These are phyloP conservation scores for Coptodon rendalli DNA, from an alignment of 2,113 vertebrate species.

Conservation along the genomic window DNA sequence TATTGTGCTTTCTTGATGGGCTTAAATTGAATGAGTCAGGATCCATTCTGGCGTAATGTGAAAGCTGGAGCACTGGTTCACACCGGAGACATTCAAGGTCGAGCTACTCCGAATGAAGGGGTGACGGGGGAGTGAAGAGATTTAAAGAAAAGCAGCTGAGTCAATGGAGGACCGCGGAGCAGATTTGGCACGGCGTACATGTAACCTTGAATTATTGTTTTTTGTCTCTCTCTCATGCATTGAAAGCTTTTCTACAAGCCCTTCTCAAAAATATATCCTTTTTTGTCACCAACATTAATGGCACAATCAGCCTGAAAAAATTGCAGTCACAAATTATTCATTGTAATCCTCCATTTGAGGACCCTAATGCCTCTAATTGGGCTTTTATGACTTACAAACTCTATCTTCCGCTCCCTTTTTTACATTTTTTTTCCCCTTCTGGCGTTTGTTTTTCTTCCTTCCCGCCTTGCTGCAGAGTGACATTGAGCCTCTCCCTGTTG, in stretches of 20 bases:
- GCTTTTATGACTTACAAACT: constrained; percentile 70
- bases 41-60: constrained; percentile 58
- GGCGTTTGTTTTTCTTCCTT: constrained; percentile 67
- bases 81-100: constrained; percentile 53
- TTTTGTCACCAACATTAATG: constrained; percentile 48
- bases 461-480: constrained; percentile 57
- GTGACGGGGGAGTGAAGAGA: constrained; percentile 35
- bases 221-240: background rate
- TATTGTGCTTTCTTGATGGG: constrained; percentile 57
- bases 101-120: constrained; percentile 35
- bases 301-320: constrained; percentile 47
- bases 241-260: constrained; percentile 39
- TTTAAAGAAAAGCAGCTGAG: constrained; percentile 56
- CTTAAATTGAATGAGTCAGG: constrained; percentile 65
- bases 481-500: constrained; percentile 71
- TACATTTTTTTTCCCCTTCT: constrained; percentile 16
- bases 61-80: constrained; percentile 54
- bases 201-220: constrained; percentile 60
- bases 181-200: constrained; percentile 26
- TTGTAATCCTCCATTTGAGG: constrained; percentile 57
- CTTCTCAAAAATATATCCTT: constrained; percentile 15
- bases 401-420: constrained; percentile 36
- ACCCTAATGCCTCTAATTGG: constrained; percentile 65
- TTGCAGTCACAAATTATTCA: constrained; percentile 60
- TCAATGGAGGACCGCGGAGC: constrained; percentile 39